Conservation (phyloP, 1,140 invertebrate species). For the Euwallacea similis region DNA sequence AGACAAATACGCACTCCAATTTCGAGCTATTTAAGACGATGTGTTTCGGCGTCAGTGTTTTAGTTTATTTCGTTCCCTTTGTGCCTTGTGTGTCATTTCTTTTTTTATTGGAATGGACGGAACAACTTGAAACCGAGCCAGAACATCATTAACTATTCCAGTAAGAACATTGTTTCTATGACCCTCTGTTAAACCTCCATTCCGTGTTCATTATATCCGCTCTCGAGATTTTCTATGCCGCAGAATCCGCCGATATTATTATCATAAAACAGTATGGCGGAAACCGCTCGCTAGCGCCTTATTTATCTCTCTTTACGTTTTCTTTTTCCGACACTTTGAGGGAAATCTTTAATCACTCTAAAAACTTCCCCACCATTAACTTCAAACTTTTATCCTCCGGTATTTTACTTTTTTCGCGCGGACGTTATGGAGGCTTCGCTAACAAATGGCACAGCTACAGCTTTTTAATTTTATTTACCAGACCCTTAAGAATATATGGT, state of each 20-base stretch:
- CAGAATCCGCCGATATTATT: slow-evolving; percentile 25
- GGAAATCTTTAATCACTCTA: slow-evolving; percentile 33
- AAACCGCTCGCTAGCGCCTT: slow-evolving; percentile 17
- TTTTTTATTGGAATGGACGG: not conserved
- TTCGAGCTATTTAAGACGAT: slow-evolving; percentile 16
- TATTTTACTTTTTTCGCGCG: slow-evolving; percentile 7
- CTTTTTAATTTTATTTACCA: too few relatives aligned
- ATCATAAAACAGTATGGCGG: slow-evolving; percentile 34
- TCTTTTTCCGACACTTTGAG: slow-evolving; percentile 31
- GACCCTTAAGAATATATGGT: too few relatives aligned
- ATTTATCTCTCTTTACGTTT: slow-evolving; percentile 26
- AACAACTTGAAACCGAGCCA: not conserved
- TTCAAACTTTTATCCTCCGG: slow-evolving; percentile 21
- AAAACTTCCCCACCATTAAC: slow-evolving; percentile 29
- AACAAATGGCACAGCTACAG: slow-evolving; percentile 4
- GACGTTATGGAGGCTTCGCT: not conserved
- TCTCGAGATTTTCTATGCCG: slow-evolving; percentile 14
- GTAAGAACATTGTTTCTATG: slow-evolving; percentile 2
- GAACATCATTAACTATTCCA: not conserved
- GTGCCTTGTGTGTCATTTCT: not conserved
- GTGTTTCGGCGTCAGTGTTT: slow-evolving; percentile 13
- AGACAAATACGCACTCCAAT: slow-evolving; percentile 16
- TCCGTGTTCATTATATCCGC: slow-evolving; percentile 14
- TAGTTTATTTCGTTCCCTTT: not conserved
- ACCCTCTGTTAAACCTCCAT: not conserved